A percentile compares a stretch with the other conserved stretches of the same genome.
phyloP scores from a whole-genome alignment of 2,113 vertebrate genomes.

The Prunella fulvescens region DNA sequence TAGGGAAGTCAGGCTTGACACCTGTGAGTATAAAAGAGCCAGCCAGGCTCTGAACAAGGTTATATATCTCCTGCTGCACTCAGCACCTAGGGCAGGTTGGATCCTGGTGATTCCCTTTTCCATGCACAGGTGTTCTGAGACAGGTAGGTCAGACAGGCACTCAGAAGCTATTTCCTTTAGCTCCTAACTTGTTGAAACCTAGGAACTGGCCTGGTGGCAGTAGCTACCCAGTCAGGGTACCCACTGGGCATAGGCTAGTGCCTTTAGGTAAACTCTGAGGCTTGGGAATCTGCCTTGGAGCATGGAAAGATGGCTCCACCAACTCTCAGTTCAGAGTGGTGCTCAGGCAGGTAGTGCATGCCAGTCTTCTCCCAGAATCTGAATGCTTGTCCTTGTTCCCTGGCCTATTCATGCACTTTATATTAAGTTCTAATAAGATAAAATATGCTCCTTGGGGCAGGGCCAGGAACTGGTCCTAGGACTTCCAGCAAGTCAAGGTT shows the following conservation, averaged over 20 bases:
- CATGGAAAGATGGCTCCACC: neutral
- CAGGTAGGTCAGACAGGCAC: neutral
- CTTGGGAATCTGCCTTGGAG: neutral
- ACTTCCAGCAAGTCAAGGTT: neutral
- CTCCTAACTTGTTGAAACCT: neutral
- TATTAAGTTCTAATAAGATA: neutral
- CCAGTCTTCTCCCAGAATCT: neutral
- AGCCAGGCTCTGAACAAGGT: neutral
- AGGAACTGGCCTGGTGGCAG: neutral
- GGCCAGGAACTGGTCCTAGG: neutral
- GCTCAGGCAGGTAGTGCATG: neutral
- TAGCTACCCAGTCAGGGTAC: neutral
- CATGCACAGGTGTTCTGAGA: neutral
- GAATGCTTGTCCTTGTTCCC: neutral
- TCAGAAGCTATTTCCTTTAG: neutral
- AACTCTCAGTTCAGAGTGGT: neutral
- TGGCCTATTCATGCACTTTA: neutral
- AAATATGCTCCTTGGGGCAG: neutral
- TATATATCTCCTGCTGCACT: neutral
- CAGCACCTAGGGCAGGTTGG: neutral
- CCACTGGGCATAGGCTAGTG: neutral
- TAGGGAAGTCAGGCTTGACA: neutral
- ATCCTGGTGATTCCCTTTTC: neutral
- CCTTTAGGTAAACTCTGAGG: neutral
- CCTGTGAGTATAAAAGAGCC: neutral